Conservation (phyloP, 2,797 vertebrate species). For the Eulemur coronatus region DNA sequence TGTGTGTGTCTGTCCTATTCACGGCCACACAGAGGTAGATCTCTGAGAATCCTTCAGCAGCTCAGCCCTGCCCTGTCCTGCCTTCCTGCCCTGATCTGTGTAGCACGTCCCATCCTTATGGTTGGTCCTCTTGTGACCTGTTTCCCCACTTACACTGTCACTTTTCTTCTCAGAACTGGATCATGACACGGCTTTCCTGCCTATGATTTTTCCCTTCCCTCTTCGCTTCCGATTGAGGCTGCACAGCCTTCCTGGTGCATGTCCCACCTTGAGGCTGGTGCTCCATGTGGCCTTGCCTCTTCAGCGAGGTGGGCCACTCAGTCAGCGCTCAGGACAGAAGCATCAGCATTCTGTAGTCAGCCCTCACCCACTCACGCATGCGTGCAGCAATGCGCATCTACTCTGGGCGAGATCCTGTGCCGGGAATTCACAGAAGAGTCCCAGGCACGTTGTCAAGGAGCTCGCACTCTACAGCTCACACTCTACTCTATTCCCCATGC, state of each 20-base stretch:
- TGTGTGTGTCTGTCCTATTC: not conserved
- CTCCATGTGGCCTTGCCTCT: not conserved
- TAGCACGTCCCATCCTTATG: not conserved
- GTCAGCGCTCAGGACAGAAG: not conserved
- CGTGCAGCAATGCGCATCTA: too few species aligned
- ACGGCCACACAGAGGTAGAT: not conserved
- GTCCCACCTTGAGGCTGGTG: not conserved
- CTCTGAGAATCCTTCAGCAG: not conserved
- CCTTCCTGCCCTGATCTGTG: not conserved
- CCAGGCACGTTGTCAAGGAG: not conserved
- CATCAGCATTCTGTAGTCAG: too few species aligned
- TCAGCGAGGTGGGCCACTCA: too few species aligned
- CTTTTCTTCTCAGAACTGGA: not conserved
- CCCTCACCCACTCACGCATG: rapidly evolving
- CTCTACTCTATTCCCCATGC: too few species aligned
- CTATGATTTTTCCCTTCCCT: not conserved
- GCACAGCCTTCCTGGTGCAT: not conserved
- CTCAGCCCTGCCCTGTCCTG: not conserved
- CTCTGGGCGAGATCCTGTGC: not conserved
- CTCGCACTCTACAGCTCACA: rapidly evolving
- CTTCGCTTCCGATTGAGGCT: not conserved
- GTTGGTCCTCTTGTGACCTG: not conserved
- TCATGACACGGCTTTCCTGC: not conserved
- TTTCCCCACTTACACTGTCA: not conserved
- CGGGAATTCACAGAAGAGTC: not conserved